A percentile compares a stretch with the other conserved stretches of the same genome.
Conservation (phyloP, 2,113 vertebrate species). For the Silurus glanis region DNA sequence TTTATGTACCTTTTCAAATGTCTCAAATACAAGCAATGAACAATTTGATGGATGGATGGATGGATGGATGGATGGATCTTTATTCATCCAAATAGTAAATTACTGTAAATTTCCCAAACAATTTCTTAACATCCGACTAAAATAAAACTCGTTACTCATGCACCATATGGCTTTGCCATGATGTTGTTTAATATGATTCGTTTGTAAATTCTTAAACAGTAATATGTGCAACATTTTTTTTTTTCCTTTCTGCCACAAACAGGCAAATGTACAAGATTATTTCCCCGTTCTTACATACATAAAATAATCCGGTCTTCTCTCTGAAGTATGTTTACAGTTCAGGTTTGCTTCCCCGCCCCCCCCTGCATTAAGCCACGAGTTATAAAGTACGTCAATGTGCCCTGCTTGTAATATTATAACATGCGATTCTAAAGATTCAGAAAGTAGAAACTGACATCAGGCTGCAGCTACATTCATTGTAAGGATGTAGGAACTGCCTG, state of each 20-base stretch:
- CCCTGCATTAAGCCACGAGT: slow-evolving; percentile 68
- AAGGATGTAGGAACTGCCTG: not conserved
- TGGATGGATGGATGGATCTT: too few relatives aligned
- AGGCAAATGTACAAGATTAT: slow-evolving; percentile 61
- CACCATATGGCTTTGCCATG: slow-evolving; percentile 39
- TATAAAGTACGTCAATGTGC: slow-evolving; percentile 59
- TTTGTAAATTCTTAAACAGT: slow-evolving; percentile 67
- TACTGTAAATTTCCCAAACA: too few relatives aligned
- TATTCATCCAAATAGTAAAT: too few relatives aligned
- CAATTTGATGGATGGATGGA: too few relatives aligned
- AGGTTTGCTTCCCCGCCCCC: slow-evolving; percentile 55
- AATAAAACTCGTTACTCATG: not conserved
- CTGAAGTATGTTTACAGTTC: slow-evolving; percentile 71
- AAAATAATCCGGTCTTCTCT: slow-evolving; percentile 71
- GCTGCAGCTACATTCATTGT: not conserved
- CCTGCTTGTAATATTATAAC: slow-evolving; percentile 13
- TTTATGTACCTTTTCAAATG: not conserved
- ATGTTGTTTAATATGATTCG: slow-evolving; percentile 68
- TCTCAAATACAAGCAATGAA: too few relatives aligned
- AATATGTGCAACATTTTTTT: slow-evolving; percentile 67
- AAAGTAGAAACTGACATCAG: not conserved
- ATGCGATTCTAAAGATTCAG: slow-evolving; percentile 1
- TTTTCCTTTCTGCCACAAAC: slow-evolving; percentile 57
- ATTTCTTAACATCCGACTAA: not conserved
- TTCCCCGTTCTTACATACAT: slow-evolving; percentile 64